Base-by-base conservation (phyloP, 2,888 invertebrate species). In the Lepidochrysops patricia region DNA sequence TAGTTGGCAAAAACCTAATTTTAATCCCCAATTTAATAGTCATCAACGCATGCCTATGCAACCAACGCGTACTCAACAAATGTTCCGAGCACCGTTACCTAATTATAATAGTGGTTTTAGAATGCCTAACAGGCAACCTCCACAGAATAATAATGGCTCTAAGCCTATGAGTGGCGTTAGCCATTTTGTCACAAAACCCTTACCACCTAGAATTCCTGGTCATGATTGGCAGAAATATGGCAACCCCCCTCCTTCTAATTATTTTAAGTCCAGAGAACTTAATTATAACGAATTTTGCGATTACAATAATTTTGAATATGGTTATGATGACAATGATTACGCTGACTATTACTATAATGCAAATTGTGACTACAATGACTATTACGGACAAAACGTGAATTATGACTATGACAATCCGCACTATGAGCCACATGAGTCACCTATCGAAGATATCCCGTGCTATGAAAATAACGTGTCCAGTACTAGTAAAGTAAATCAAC, bases 11-110 rank as follows among this genome's bases (percentile, higher is more conserved):
- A 32, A 32, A 32, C 34, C 34, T 35, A n/a, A 50, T 50, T 50
- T 50, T 50, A 50, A 50, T 50, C 50, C 50, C 50, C 26, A 50
- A 50, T 50, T 50, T 50, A 26, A 50, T 50, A 50, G 25, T 50
- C 50, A 50, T 50, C 52, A 26, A 29, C 52, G 52, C 27, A 52
- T 52, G 52, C 27, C 52, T 52, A 52, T 27, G 52, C 52, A 52
- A n/a, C 50, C 50, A 26, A 52, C 50, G 19, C 49, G 49, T 50
- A 50, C 49, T 15, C 49, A 50, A 12, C 49, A 50, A 50, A 50
- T 50, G 49, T 50, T 50, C 23, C 15, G 49, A 50, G 49, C 49
- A 50, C 49, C 26, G 9, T 23, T 23, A 3, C 49, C 49, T 15
- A 50, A 23, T 25, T 50, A 25, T 25, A 50, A 50, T 50, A 50